These are phyloP conservation scores for Silurus aristotelis DNA, from an alignment of 2,797 vertebrate genomes.

Conservation along the genomic window DNA sequence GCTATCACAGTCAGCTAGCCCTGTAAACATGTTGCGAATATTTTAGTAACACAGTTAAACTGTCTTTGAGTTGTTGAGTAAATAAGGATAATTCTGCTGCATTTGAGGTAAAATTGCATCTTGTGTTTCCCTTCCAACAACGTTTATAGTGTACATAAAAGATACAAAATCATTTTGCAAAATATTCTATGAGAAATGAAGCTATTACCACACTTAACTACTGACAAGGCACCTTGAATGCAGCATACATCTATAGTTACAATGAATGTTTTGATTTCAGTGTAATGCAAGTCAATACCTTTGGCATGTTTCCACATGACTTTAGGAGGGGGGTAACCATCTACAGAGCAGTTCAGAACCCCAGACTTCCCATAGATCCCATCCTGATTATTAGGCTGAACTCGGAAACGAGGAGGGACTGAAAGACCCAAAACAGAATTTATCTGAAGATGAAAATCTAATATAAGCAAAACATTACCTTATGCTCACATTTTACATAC, in stretches of 20 bases:
- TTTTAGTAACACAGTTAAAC: not conserved
- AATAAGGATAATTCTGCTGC: not conserved
- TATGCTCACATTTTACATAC: not conserved
- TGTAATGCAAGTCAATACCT: constrained; percentile 68
- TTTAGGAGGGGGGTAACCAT: constrained; percentile 95
- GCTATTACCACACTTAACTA: not conserved
- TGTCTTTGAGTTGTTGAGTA: not conserved
- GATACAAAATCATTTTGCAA: not conserved
- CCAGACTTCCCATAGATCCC: constrained; percentile 96
- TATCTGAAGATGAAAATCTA: not conserved
- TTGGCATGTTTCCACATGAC: constrained; percentile 99
- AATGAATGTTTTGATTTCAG: not conserved
- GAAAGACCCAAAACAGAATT: constrained; percentile 30
- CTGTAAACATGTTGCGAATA: not conserved
- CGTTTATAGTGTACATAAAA: not conserved
- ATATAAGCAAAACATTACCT: not conserved
- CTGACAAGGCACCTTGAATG: not conserved
- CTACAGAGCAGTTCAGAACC: constrained; percentile 95
- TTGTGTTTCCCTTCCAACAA: not conserved
- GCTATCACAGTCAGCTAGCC: not conserved
- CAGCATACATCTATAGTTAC: not conserved
- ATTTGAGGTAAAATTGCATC: not conserved
- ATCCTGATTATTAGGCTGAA: constrained; percentile 98
- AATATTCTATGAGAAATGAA: not conserved
- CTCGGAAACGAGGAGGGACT: constrained; percentile 96